These are phyloP conservation scores for Sus scrofa DNA, from an alignment of 2,113 vertebrate genomes.

Conservation along the genomic window T2T-Sscrofa CM000823.6:21240501-21241000, in stretches of 20 bases:
- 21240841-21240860: not conserved
- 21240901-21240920: not conserved
- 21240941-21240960: fast-evolving
- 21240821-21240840: not conserved
- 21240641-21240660: not conserved
- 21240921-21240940: not conserved
- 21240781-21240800: fast-evolving
- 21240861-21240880: not conserved
- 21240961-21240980: not conserved
- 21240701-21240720: not conserved
- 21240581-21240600: not conserved
- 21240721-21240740: not conserved
- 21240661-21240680: not conserved
- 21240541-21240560: not conserved
- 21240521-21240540: not conserved
- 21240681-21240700: fast-evolving
- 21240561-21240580: not conserved
- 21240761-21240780: fast-evolving
- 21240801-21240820: fast-evolving
- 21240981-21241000: not conserved
- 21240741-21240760: no score
- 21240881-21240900: fast-evolving
- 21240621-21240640: no score
- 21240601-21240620: not conserved
- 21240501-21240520: fast-evolving